Evolutionary conservation across 2,888 invertebrate genomes (phyloP).

Genomic region (Exephanes ischioxanthus): DNA sequence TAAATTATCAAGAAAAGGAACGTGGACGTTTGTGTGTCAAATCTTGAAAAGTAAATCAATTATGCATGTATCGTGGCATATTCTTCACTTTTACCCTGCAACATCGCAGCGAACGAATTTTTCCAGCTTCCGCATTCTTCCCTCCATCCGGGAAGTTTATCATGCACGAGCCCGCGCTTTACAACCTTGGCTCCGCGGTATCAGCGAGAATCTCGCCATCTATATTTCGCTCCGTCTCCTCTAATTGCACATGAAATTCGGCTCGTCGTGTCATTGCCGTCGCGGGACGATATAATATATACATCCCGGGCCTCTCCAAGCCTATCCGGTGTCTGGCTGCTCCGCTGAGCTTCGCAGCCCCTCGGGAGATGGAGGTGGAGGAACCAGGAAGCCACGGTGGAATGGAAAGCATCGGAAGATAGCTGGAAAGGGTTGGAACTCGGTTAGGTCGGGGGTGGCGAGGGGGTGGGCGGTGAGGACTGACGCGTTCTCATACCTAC

Average conservation of each 20-base stretch:
- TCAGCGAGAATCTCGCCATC: constrained; percentile 6
- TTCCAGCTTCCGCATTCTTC: background rate
- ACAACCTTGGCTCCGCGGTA: background rate
- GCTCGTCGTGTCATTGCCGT: constrained; percentile 72
- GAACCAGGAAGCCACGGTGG: constrained; percentile 10
- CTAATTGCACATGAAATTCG: constrained; percentile 82
- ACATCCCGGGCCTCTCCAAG: constrained; percentile 56
- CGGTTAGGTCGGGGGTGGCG: constrained; percentile 16
- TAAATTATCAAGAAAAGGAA: no score
- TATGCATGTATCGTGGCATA: no score
- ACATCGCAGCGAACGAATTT: background rate
- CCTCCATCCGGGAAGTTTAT: background rate
- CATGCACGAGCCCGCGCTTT: background rate
- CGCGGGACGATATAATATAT: constrained; percentile 74
- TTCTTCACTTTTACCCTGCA: no score
- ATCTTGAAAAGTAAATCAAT: no score
- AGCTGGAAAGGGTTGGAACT: constrained; percentile 52
- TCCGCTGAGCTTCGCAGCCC: constrained; percentile 34
- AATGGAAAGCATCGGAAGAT: constrained; percentile 31
- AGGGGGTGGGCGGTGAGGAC: constrained; percentile 56
- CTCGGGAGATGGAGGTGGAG: constrained; percentile 42
- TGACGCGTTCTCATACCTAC: constrained; percentile 73
- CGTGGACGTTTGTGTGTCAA: no score
- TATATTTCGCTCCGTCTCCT: constrained; percentile 65
- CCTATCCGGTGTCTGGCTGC: constrained; percentile 33